Evolutionary conservation across 2,888 invertebrate genomes (phyloP).

Genomic region (Apotomis capreana): DNA sequence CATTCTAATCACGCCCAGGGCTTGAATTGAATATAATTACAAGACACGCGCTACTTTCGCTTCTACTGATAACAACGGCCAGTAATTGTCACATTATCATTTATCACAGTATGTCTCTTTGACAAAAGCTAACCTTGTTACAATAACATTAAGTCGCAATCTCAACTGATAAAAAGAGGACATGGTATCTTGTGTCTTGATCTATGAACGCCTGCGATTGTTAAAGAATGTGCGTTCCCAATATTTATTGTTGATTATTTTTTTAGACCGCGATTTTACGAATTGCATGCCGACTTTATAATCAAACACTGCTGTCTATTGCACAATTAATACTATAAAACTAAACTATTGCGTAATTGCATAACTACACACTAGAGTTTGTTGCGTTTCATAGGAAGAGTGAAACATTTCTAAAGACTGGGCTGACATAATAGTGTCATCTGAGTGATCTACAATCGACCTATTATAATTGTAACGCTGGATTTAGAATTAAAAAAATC

Average conservation of each 20-base stretch:
- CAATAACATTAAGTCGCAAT: not conserved
- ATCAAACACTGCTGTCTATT: too few relatives aligned
- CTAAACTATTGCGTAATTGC: too few relatives aligned
- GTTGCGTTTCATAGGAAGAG: too few relatives aligned
- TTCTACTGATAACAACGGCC: conserved; percentile 26
- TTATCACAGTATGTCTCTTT: not conserved
- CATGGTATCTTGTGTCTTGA: not conserved
- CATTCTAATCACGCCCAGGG: not conserved
- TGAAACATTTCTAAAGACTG: too few relatives aligned
- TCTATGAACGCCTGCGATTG: not conserved
- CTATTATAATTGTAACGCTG: too few relatives aligned
- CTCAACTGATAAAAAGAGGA: not conserved
- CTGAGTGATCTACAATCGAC: too few relatives aligned
- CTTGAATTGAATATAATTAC: conserved; percentile 25
- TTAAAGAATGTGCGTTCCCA: conserved; percentile 26
- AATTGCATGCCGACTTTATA: not conserved
- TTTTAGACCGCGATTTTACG: not conserved
- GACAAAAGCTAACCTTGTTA: conserved; percentile 5
- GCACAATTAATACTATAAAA: too few relatives aligned
- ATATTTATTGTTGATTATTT: conserved; percentile 35
- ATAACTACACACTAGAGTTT: too few relatives aligned
- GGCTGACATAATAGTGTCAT: too few relatives aligned
- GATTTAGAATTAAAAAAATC: too few relatives aligned
- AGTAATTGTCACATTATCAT: not conserved
- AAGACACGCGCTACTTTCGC: conserved; percentile 29